Conservation (phyloP, 2,888 invertebrate species). For the Rhodophaea formosa region DNA sequence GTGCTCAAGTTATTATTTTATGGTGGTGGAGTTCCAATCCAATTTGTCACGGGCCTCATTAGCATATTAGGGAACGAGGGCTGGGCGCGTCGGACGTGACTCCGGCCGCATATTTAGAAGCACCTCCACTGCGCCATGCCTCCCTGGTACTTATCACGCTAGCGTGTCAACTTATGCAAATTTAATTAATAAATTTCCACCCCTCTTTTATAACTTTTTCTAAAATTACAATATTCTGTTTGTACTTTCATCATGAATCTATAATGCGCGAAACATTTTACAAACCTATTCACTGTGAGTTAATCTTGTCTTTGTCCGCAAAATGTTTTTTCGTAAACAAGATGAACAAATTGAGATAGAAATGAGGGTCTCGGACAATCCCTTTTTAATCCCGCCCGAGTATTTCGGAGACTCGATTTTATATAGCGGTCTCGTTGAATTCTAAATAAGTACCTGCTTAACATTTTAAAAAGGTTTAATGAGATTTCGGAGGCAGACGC, state of each 20-base stretch:
- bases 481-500: conserved; percentile 28
- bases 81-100: conserved; percentile 57
- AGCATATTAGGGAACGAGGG: conserved; percentile 52
- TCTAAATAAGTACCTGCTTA: conserved; percentile 45
- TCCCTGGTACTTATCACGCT: conserved; percentile 51
- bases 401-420: conserved; percentile 48
- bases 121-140: conserved; percentile 39
- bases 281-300: conserved; percentile 42
- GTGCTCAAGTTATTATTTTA: conserved; percentile 53
- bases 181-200: conserved; percentile 77
- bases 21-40: conserved; percentile 48
- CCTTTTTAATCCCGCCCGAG: conserved; percentile 60
- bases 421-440: conserved; percentile 46
- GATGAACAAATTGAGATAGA: conserved; percentile 65
- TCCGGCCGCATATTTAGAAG: conserved; percentile 60
- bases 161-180: conserved; percentile 76
- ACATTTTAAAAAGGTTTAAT: conserved; percentile 36
- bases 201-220: conserved; percentile 49
- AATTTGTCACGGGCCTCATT: conserved; percentile 70
- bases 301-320: conserved; percentile 54
- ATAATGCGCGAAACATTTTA: conserved; percentile 34
- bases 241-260: conserved; percentile 38
- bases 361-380: conserved; percentile 58
- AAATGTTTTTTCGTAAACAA: conserved; percentile 58
- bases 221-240: conserved; percentile 21